These are phyloP conservation scores for Mustelus asterias DNA, from an alignment of 2,113 vertebrate species.

Conservation along the genomic window DNA sequence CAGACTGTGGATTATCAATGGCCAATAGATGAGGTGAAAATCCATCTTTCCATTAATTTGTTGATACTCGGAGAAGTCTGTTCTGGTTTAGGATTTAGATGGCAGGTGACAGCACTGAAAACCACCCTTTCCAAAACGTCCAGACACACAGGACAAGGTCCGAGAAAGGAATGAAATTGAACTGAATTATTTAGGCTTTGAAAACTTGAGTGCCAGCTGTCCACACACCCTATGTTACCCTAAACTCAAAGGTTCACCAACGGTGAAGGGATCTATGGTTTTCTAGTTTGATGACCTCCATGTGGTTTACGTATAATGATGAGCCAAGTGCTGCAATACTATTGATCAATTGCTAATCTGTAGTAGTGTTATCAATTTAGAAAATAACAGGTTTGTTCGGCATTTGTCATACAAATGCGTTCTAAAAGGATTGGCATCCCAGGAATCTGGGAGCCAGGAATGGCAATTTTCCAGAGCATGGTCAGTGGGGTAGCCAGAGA, in stretches of 20 bases:
- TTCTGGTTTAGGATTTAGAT: not conserved
- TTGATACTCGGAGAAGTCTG: not conserved
- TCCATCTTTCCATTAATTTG: not conserved
- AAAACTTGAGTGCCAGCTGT: not conserved
- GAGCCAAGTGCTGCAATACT: not conserved
- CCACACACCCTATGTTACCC: not conserved
- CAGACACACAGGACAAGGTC: not conserved
- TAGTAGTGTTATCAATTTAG: not conserved
- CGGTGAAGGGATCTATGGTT: not conserved
- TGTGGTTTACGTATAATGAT: not conserved
- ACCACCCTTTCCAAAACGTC: not conserved
- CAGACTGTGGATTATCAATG: not conserved
- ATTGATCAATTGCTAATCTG: not conserved
- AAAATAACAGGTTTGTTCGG: not conserved
- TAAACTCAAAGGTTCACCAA: not conserved
- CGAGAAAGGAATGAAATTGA: not conserved
- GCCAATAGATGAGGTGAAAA: not conserved
- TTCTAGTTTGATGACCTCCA: not conserved
- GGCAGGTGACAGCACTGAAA: too few relatives aligned
- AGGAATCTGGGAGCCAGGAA: not conserved
- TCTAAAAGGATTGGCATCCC: not conserved
- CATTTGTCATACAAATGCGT: not conserved
- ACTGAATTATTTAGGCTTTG: not conserved
- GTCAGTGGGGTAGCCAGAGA: not conserved
- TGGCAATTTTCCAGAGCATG: not conserved